Evolutionary conservation across 2,113 vertebrate species (phyloP), one percentile per base, ranked within the genome.

Genomic region (Pangasianodon gigas): DNA sequence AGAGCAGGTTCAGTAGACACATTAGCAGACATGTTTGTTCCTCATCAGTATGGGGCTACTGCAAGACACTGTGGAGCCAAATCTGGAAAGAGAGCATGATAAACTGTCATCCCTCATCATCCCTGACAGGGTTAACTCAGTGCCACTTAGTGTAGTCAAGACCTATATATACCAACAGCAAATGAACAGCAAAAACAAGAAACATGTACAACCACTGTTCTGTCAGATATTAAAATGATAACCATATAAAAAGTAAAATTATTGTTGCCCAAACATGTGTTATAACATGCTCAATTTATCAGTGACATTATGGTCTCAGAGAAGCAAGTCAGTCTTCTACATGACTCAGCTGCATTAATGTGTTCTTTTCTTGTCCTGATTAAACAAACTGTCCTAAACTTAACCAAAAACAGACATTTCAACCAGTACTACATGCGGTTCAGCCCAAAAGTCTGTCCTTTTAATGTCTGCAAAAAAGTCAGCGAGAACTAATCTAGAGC

Each of bases 31-130:
- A 32, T 89, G 88, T 89, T 84, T 84, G 67, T 84, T 89, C 48
- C 88, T 60, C 37, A 60, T 89, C 54, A 85, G 29, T 82, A 21
- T 52, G 79, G 44, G 65, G 29, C 56, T 82, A 29, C 60, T 65
- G 41, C 58, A 46, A 69, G 46, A 71, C 21, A 52, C 48, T 54
- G n/a, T 86, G 85, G 18, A 1, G 51, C 56, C 32, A 56, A 74
- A 74, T 74, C n/a, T 74, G 51, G 51, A 86, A 74, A 74, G 32
- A 86, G 62, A 86, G 46, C 85, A 74, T 86, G n/a, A 86, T 74
- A 52, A 86, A 37, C 51, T 71, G 67, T 37, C 85, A 71, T 48
- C 62, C 10, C 19, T 74, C 13, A 44, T 44, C 54, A 41, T 26
- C 32, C 37, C 67, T 74, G 65, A 54, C 29, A 74, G 46, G n/a